These are phyloP conservation scores for Propithecus deckenii DNA, from an alignment of 2,797 vertebrate species.

Conservation along the genomic window DNA sequence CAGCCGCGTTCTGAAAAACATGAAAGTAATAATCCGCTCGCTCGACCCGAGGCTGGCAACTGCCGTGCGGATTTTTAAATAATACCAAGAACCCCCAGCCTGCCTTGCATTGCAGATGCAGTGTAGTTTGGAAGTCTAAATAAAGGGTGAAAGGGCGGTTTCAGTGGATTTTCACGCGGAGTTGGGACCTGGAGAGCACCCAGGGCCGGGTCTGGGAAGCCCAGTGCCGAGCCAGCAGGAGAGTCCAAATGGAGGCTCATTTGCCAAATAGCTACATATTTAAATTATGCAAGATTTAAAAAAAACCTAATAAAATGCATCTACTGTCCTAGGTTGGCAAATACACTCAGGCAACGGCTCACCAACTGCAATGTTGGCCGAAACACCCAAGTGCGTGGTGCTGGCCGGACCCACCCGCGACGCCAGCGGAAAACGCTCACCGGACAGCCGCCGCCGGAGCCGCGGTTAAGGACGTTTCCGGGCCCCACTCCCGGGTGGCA, in stretches of 20 bases:
- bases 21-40: neutral
- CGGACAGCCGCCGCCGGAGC: accelerated
- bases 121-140: accelerated
- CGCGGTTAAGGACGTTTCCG: accelerated
- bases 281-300: no score
- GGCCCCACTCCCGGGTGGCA: accelerated
- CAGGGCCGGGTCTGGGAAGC: accelerated
- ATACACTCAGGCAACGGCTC: neutral
- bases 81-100: neutral
- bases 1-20: neutral
- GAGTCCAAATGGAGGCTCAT: neutral
- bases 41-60: neutral
- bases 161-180: neutral
- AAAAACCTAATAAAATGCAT: neutral
- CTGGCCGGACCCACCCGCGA: no score
- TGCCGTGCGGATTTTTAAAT: neutral
- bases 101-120: accelerated
- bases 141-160: accelerated
- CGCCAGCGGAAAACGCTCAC: accelerated
- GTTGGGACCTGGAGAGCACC: accelerated
- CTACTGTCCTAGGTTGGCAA: neutral
- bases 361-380: neutral
- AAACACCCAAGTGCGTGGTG: no score
- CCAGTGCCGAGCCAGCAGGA: accelerated
- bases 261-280: neutral